Base-by-base conservation (phyloP, 2,888 invertebrate species). In the Spodoptera exigua region DNA sequence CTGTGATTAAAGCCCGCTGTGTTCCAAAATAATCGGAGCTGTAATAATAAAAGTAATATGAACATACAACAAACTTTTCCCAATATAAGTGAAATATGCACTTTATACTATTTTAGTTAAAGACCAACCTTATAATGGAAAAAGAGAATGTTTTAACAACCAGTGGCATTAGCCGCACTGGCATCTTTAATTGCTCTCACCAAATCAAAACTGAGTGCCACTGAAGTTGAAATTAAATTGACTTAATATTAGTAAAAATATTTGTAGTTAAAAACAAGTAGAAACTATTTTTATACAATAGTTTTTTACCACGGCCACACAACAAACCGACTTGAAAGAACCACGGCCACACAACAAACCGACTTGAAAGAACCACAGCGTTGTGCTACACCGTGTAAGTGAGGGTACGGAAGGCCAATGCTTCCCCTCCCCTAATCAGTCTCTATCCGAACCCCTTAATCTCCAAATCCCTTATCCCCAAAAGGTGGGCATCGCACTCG, bases 1-100 rank as follows among this genome's bases (percentile, higher is more conserved):
- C 27, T 52, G 53, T 44, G 68, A 70, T 70, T 81, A 82, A 40
- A 92, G 83, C 12, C 91, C 90, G 47, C 90, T 87, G 62, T 92
- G 90, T 79, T 94, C 93, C 79, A 94, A 67, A 47, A 94, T 77
- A 5, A 90, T 70, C 11, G 94, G 94, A 52, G 93, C 94, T 94
- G 90, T 76, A 78, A 74, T 68, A 63, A 43, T 71, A 46, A 41
- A 43, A n/a, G 21, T 17, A 32, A 46, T 64, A 36, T 2, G 41
- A 27, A 10, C 4, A 17, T 14, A 34, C 11, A 45, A 11, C 10
- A 21, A 18, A 16, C 7, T 27, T 3, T 35, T 7, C 16, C 12
- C 27, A 51, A 47, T 47, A 36, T 21, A n/a, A n/a, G n/a, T n/a
- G n/a, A n/a, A n/a, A 21, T 14, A 43, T 17, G 49, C 37, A 43